Evolutionary conservation across 2,113 vertebrate genomes (phyloP).

Genomic region (Gavialis gangeticus): DNA sequence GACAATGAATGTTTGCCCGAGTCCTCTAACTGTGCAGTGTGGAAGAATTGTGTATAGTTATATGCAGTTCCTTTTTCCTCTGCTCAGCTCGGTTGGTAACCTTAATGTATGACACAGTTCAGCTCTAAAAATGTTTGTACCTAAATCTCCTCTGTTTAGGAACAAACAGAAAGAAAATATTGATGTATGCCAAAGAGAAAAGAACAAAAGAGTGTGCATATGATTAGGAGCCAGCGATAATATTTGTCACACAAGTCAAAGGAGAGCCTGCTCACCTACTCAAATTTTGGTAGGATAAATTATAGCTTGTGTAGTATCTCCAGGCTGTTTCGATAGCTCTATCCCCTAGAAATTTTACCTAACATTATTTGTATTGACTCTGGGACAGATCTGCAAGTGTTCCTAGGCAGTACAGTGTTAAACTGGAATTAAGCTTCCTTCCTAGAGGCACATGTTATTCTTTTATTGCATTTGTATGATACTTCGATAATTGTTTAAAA

Average conservation of each 20-base stretch:
- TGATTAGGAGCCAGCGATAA: background rate
- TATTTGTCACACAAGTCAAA: background rate
- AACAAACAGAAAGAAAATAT: background rate
- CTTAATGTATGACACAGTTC: background rate
- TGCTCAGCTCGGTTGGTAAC: background rate
- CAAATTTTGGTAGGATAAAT: background rate
- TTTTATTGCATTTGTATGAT: background rate
- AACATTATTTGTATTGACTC: background rate
- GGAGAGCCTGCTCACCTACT: background rate
- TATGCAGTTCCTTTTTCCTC: background rate
- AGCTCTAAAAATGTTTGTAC: background rate
- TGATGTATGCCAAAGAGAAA: background rate
- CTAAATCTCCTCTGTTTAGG: background rate
- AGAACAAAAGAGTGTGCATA: background rate
- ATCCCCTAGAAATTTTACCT: accelerated
- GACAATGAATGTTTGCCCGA: accelerated
- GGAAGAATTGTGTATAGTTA: accelerated
- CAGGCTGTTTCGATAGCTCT: background rate
- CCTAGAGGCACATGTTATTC: background rate
- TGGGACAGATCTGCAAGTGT: background rate
- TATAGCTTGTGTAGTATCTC: background rate
- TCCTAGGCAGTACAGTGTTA: background rate
- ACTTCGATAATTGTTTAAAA: background rate
- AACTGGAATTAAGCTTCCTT: background rate
- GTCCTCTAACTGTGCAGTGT: background rate